Conservation (phyloP, 2,888 invertebrate genomes). For the Amiota mariae region DNA sequence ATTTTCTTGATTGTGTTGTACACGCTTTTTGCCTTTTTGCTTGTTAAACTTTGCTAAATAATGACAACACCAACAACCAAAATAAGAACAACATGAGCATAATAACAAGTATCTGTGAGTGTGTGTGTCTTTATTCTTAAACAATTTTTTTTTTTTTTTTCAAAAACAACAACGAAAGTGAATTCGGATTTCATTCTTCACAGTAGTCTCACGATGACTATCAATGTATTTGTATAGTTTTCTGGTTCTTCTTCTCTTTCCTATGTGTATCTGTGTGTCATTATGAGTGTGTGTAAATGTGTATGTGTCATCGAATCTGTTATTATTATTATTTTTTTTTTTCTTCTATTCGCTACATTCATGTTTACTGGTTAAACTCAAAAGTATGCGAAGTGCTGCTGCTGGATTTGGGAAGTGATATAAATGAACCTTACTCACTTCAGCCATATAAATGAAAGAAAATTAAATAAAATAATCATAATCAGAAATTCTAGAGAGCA, state of each 20-base stretch:
- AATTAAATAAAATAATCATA: conserved; percentile 65
- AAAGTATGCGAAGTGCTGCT: conserved; percentile 8
- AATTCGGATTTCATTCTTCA: no score
- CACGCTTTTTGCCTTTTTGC: no score
- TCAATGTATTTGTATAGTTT: no score
- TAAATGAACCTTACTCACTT: conserved; percentile 30
- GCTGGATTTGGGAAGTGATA: conserved; percentile 40
- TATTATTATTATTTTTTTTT: conserved; percentile 6
- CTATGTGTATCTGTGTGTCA: no score
- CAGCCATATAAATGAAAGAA: no score
- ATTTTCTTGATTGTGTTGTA: no score
- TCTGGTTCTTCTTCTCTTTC: no score
- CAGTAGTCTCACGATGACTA: no score
- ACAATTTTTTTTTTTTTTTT: no score
- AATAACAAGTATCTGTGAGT: neutral
- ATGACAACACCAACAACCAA: neutral
- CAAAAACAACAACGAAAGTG: no score
- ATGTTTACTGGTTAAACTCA: neutral
- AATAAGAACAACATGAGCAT: neutral
- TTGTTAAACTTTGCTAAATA: no score
- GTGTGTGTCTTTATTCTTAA: no score
- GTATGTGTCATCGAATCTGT: neutral
- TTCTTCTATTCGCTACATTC: conserved; percentile 6
- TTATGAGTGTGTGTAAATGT: neutral
- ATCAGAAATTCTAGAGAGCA: conserved; percentile 64